Conservation (phyloP, 2,888 invertebrate genomes). For the Rhagonycha fulva region DNA sequence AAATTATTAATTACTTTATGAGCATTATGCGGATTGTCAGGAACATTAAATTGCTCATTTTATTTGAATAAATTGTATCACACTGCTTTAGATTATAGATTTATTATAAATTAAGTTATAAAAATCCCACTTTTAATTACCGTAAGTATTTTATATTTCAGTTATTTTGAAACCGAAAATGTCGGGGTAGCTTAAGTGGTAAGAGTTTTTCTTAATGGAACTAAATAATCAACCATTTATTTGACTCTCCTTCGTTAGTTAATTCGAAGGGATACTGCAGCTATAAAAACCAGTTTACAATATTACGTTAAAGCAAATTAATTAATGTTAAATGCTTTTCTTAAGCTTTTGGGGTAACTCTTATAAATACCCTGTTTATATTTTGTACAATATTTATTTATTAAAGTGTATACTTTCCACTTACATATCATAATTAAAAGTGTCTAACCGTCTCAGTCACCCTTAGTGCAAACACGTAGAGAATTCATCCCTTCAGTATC, state of each 20-base stretch:
- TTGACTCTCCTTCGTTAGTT: not conserved
- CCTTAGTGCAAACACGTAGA: constrained; percentile 44
- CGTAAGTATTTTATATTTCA: not conserved
- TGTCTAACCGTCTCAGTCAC: constrained; percentile 44
- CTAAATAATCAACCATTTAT: not conserved
- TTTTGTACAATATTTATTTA: not conserved
- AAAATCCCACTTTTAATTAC: not conserved
- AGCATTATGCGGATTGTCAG: not conserved
- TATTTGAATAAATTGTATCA: not conserved
- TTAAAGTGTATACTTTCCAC: constrained; percentile 42
- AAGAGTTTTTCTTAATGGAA: not conserved
- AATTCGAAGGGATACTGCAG: not conserved
- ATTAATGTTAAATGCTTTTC: not conserved
- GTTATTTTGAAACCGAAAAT: not conserved
- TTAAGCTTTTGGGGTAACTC: not conserved
- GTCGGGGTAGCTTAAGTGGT: not conserved
- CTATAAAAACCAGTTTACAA: not conserved
- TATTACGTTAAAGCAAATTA: not conserved
- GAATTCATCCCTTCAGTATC: constrained; percentile 36
- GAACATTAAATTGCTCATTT: not conserved
- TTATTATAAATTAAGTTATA: not conserved
- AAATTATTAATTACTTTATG: not conserved
- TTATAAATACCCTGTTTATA: constrained; percentile 13
- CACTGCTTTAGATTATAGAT: not conserved
- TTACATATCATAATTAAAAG: constrained; percentile 49